Evolutionary conservation across 1,140 invertebrate genomes (phyloP), one percentile per base, ranked within the genome.

Genomic region (Bombus picipes): DNA sequence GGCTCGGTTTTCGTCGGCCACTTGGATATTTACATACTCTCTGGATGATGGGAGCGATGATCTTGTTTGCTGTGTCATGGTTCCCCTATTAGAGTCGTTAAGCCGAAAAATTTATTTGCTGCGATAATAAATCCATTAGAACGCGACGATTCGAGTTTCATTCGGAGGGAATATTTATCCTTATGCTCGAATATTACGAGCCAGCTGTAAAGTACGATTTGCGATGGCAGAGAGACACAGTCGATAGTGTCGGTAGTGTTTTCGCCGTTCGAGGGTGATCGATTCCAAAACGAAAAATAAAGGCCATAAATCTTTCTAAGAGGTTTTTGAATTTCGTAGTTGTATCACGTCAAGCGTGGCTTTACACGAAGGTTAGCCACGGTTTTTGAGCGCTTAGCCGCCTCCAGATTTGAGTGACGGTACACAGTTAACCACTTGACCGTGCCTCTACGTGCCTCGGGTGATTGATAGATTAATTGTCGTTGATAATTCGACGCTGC

Each of bases 341-440:
- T 92, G 89, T 92, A 78, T 81, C 87, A 74, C 89, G 86, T 90
- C 85, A 90, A 89, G 87, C 84, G 68, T 75, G 83, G 88, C 90
- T 94, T 93, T 93, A 92, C 90, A 92, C 89, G 92, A 95, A 94
- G 90, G 91, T 94, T 94, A 94, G 93, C 90, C 91, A 93, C 92
- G 90, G 89, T 91, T 94, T 94, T 94, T 92, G 92, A 93, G 91
- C 92, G 89, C 89, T 94, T 94, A 94, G 90, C 88, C 85, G 90
- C 87, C 75, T 91, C 87, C 86, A 77, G 89, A 85, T 89, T 94
- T 94, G 95, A 95, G 91, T 95, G 94, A 94, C 94, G 92, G 86
- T 94, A 95, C 95, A 95, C 93, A 94, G 92, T 92, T 94, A 95
- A 94, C 94, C 95, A 95, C 95, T 95, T 95, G 95, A 95, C 95